Evolutionary conservation across 2,888 invertebrate species (phyloP).

Genomic region (Archips crataeganus): DNA sequence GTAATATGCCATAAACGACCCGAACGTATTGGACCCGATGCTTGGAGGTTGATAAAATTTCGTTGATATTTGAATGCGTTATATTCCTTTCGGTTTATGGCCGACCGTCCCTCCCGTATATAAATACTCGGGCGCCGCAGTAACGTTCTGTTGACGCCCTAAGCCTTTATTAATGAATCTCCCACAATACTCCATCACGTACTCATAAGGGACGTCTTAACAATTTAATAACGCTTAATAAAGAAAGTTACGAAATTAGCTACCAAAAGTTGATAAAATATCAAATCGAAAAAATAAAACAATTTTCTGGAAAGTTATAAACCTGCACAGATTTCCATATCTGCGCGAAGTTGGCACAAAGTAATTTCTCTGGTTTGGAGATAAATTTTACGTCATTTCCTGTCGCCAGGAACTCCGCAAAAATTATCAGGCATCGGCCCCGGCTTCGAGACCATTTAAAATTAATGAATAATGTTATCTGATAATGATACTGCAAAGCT

Average conservation of each 20-base stretch:
- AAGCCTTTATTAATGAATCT: slow-evolving; percentile 70
- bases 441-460: slow-evolving; percentile 78
- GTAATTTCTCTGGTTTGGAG: slow-evolving; percentile 79
- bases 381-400: slow-evolving; percentile 83
- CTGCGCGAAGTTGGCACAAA: slow-evolving; percentile 76
- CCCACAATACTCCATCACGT: slow-evolving; percentile 52
- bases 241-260: slow-evolving; percentile 67
- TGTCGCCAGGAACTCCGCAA: slow-evolving; percentile 74
- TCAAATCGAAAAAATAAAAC: slow-evolving; percentile 71
- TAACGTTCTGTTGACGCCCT: slow-evolving; percentile 65
- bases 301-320: slow-evolving; percentile 80
- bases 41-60: slow-evolving; percentile 80
- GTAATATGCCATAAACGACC: slow-evolving; percentile 83
- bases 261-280: slow-evolving; percentile 71
- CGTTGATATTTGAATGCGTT: slow-evolving; percentile 83
- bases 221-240: slow-evolving; percentile 68
- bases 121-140: slow-evolving; percentile 67
- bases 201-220: slow-evolving; percentile 43
- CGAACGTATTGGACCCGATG: slow-evolving; percentile 78
- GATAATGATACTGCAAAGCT: slow-evolving; percentile 82
- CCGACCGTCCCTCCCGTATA: slow-evolving; percentile 72
- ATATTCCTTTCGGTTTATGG: slow-evolving; percentile 74
- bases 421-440: slow-evolving; percentile 82
- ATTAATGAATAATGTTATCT: slow-evolving; percentile 86
- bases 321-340: slow-evolving; percentile 80